Percentiles rank a stretch among this genome's conserved stretches.
Evolutionary conservation across 2,888 invertebrate genomes (phyloP).

Genomic region (Caenorhabditis angaria): DNA sequence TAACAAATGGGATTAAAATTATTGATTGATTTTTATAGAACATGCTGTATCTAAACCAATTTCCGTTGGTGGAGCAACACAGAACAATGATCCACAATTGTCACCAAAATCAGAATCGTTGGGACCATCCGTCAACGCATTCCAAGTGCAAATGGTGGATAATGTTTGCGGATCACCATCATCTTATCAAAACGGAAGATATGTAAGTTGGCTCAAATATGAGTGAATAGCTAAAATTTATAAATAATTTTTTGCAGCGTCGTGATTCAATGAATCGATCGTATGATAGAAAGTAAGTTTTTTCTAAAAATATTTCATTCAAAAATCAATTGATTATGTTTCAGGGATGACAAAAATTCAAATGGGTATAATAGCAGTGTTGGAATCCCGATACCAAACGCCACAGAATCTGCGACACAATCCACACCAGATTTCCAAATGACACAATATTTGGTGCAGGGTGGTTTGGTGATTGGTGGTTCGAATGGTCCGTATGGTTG

Average conservation of each 20-base stretch:
- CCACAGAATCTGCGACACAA: constrained; percentile 18
- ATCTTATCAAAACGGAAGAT: constrained; percentile 26
- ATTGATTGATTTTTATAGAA: constrained; percentile 73
- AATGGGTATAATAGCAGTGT: constrained; percentile 15
- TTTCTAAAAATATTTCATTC: constrained; percentile 7
- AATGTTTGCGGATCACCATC: constrained; percentile 85
- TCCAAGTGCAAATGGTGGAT: constrained; percentile 98
- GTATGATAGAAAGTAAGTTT: neutral
- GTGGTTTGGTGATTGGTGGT: constrained; percentile 45
- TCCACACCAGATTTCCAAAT: constrained; percentile 54
- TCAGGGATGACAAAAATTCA: constrained; percentile 15
- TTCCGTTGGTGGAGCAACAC: constrained; percentile 76
- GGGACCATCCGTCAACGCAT: constrained; percentile 81
- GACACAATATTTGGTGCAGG: constrained; percentile 51
- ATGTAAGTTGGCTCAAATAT: constrained; percentile 14
- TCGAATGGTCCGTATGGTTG: constrained; percentile 57
- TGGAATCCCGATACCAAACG: constrained; percentile 38
- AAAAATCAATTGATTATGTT: neutral
- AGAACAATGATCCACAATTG: constrained; percentile 14
- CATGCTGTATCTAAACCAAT: constrained; percentile 81
- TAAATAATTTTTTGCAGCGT: neutral
- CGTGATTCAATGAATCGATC: neutral
- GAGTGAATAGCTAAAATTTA: neutral
- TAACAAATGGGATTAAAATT: neutral
- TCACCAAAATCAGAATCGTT: constrained; percentile 79